Evolutionary conservation across 2,113 vertebrate genomes (phyloP), one percentile per base, ranked within the genome.

Genomic region (Nothobranchius furzeri): DNA sequence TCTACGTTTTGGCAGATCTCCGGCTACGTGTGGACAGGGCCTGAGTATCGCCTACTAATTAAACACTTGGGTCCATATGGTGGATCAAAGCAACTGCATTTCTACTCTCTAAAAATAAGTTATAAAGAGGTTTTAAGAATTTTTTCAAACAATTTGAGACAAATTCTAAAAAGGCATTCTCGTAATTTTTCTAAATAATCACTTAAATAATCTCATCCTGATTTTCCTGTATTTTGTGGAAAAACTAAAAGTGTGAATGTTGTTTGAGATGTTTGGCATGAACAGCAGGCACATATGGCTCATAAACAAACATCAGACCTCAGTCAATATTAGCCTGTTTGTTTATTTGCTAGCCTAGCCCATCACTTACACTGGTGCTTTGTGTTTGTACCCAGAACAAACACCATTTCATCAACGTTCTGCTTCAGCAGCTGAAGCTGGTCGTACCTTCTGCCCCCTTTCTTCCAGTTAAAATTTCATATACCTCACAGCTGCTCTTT

Each of bases 251-350:
- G 15, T 10, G 20, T 14, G 45, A 77, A 60, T 61, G 62, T 53
- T 73, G 75, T 72, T 75, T 65, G 76, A 55, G 63, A 69, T 74
- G 80, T 69, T 83, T 69, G 73, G 76, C 54, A 58, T 61, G 51
- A 83, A 69, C 49, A 85, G 82, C 70, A 86, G 80, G 84, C 78
- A 53, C 84, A 87, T 84, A 85, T 67, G 74, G 84, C 72, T 47
- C 70, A 64, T 51, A 60, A 81, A 92, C 72, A 84, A 79, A 81
- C 87, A 87, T 84, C 86, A 73, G 87, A 79, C 85, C 83, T 89
- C 89, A 86, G 90, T 93, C 93, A 94, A 94, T 91, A 93, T 93
- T 92, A 91, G 90, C 81, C 84, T 92, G 69, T 83, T 79, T 80
- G 68, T 85, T 84, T 92, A 88, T 91, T 92, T 87, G 83, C 70